A percentile compares a stretch with the other conserved stretches of the same genome.
phyloP scores from a whole-genome alignment of 2,113 vertebrate species.

The Oreochromis aureus region DNA sequence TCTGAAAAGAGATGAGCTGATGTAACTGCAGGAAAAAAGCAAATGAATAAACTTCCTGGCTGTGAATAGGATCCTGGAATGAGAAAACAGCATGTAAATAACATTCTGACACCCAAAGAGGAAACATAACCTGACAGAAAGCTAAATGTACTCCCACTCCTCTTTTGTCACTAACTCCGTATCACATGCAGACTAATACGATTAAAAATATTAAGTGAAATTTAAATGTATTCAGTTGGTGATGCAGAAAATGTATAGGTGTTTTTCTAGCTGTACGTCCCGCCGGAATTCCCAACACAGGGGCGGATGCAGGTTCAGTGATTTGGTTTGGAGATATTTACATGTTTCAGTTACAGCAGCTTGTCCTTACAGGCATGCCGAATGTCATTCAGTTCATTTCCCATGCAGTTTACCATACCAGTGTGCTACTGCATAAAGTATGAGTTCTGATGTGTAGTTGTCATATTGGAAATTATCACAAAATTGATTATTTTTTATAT shows the following conservation, averaged over 20 bases:
- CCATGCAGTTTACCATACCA: background rate
- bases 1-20: background rate
- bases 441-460: too few relatives aligned
- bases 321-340: background rate
- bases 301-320: background rate
- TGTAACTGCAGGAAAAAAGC: background rate
- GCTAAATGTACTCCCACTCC: background rate
- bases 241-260: background rate
- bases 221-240: background rate
- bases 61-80: background rate
- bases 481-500: too few relatives aligned
- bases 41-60: background rate
- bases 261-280: background rate
- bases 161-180: background rate
- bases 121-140: background rate
- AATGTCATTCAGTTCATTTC: background rate
- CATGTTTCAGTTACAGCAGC: background rate
- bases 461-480: too few relatives aligned
- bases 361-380: background rate
- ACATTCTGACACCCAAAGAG: background rate
- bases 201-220: background rate
- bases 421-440: background rate
- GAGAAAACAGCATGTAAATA: background rate
- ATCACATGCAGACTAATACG: background rate
- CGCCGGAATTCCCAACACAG: background rate